phyloP scores from a whole-genome alignment of 2,888 invertebrate species.

The Bedellia somnulentella region DNA sequence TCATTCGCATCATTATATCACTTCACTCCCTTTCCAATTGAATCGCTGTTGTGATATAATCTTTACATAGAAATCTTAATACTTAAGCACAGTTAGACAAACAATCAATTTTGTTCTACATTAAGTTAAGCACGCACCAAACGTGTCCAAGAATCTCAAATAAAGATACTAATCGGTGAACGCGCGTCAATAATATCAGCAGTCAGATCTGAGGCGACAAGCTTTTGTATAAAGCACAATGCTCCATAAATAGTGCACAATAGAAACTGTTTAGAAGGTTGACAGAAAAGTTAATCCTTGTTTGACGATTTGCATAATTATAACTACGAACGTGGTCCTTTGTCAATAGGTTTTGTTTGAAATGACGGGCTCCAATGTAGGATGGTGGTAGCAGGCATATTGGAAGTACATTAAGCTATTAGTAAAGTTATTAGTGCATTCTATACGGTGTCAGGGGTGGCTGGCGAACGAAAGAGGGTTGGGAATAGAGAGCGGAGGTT shows the following conservation, averaged over 20 bases:
- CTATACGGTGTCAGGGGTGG: conserved; percentile 14
- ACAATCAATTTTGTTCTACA: too few species aligned
- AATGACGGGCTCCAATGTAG: too few species aligned
- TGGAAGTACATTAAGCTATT: conserved; percentile 47
- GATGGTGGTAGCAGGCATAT: too few species aligned
- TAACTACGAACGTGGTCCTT: too few species aligned
- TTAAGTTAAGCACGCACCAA: conserved; percentile 6
- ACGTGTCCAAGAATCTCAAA: conserved; percentile 15
- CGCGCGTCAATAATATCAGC: conserved; percentile 12
- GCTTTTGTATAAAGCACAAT: conserved; percentile 18
- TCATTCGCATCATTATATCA: too few species aligned
- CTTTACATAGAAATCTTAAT: too few species aligned
- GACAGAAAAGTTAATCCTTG: conserved; percentile 7
- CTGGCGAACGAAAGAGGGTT: background rate
- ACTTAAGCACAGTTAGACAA: too few species aligned
- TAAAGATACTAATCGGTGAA: conserved; percentile 15
- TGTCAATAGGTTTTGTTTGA: too few species aligned
- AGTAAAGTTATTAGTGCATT: conserved; percentile 34
- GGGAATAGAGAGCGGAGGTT: background rate
- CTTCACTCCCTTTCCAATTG: too few species aligned
- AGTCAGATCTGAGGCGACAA: conserved; percentile 18
- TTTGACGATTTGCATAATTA: conserved; percentile 10
- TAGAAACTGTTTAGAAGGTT: conserved; percentile 14
- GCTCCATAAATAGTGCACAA: conserved; percentile 26
- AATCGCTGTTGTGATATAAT: too few species aligned